phyloP scores from a whole-genome alignment of 1,140 invertebrate genomes.

The Galleria mellonella region DNA sequence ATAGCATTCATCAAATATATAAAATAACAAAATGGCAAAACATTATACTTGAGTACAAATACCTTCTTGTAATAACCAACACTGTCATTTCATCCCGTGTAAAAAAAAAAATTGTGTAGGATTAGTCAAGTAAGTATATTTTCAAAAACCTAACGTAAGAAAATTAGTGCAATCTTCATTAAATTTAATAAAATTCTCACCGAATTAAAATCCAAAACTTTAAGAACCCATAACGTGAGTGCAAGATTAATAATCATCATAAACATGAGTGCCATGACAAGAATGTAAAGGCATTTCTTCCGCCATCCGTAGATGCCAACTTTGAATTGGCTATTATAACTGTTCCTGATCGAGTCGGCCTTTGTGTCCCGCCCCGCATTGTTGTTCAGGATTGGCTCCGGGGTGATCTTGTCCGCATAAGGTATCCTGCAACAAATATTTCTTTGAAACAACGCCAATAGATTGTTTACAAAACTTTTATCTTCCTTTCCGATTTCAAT shows the following conservation, averaged over 20 bases:
- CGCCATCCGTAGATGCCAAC: slow-evolving; percentile 97
- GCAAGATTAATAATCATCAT: slow-evolving; percentile 95
- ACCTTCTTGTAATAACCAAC: too few relatives aligned
- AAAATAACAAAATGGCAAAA: too few relatives aligned
- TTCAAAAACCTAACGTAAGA: too few relatives aligned
- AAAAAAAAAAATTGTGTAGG: too few relatives aligned
- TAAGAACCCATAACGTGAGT: slow-evolving; percentile 95
- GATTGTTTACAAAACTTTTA: neutral
- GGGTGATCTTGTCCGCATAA: slow-evolving; percentile 70
- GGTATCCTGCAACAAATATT: slow-evolving; percentile 64
- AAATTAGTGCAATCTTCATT: too few relatives aligned
- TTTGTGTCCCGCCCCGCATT: slow-evolving; percentile 64
- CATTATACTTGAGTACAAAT: too few relatives aligned
- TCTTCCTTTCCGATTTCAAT: neutral
- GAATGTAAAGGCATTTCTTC: slow-evolving; percentile 92
- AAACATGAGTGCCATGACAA: slow-evolving; percentile 88
- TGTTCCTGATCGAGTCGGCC: slow-evolving; percentile 66
- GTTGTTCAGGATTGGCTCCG: slow-evolving; percentile 67
- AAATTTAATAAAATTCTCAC: slow-evolving; percentile 77
- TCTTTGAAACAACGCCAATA: slow-evolving; percentile 19
- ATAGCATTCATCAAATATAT: too few relatives aligned
- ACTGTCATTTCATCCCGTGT: too few relatives aligned
- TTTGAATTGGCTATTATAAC: slow-evolving; percentile 79
- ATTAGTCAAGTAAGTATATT: too few relatives aligned
- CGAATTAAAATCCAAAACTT: slow-evolving; percentile 95